Evolutionary conservation across 2,888 invertebrate genomes (phyloP).

Genomic region (Nephrotoma appendiculata): DNA sequence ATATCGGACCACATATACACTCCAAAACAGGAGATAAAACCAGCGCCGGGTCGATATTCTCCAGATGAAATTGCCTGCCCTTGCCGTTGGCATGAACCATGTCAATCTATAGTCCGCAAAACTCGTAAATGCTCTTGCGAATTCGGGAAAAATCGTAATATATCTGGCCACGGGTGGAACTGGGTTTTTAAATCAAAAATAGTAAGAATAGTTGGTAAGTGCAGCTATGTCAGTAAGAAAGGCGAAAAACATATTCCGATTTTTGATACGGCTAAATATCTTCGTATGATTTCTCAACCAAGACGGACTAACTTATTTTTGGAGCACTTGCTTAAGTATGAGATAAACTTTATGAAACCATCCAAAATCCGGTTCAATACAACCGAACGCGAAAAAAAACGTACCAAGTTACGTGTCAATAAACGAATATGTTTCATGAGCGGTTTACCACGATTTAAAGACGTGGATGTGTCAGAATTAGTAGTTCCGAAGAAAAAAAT

Average conservation of each 20-base stretch:
- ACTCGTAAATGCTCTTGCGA: not conserved
- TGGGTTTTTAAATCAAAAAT: constrained; percentile 17
- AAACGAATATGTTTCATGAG: constrained; percentile 10
- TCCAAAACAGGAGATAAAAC: constrained; percentile 5
- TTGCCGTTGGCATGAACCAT: constrained; percentile 2
- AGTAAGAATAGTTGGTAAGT: not conserved
- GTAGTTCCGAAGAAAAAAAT: not conserved
- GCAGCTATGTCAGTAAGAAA: not conserved
- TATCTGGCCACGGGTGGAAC: constrained; percentile 17
- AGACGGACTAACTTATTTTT: not conserved
- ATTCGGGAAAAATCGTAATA: not conserved
- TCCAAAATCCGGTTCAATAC: constrained; percentile 6
- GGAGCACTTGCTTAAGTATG: not conserved
- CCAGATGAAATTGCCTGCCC: constrained; percentile 9
- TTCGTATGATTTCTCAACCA: constrained; percentile 9
- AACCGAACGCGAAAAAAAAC: constrained; percentile 5
- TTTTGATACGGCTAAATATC: constrained; percentile 7
- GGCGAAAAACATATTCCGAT: not conserved
- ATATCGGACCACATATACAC: constrained; percentile 5
- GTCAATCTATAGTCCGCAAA: not conserved
- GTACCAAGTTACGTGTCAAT: constrained; percentile 7
- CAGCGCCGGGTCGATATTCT: constrained; percentile 18
- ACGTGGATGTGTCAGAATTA: not conserved
- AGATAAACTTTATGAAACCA: not conserved
- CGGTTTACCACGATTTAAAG: constrained; percentile 7